Conservation (phyloP, 1,140 invertebrate genomes). For the Magallana ariakensis region DNA sequence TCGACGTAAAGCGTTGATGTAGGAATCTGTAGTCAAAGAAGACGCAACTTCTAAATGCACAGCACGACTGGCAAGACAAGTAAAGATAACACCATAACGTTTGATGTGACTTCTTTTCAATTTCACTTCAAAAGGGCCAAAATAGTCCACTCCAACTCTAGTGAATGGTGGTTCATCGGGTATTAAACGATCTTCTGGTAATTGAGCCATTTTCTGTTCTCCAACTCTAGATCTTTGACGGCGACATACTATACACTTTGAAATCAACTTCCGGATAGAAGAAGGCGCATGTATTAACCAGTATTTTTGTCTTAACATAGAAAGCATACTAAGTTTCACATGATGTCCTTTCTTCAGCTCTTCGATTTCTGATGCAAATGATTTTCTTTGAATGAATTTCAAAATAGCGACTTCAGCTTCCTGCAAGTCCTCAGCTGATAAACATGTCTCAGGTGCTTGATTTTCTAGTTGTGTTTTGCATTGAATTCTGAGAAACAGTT, state of each 20-base stretch:
- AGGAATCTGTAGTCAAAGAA: slow-evolving; percentile 38
- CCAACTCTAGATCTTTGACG: background rate
- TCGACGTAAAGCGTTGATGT: slow-evolving; percentile 54
- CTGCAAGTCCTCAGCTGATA: background rate
- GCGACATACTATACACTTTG: slow-evolving; percentile 56
- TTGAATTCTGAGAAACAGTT: background rate
- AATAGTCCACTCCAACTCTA: slow-evolving; percentile 60
- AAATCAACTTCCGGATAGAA: slow-evolving; percentile 45
- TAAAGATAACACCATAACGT: slow-evolving; percentile 64
- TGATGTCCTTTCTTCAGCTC: background rate
- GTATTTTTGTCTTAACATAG: slow-evolving; percentile 30
- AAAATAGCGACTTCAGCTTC: background rate
- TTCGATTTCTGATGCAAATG: background rate
- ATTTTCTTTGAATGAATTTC: background rate
- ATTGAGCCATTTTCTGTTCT: slow-evolving; percentile 57
- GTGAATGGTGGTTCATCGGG: slow-evolving; percentile 61
- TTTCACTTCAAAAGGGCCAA: slow-evolving; percentile 66
- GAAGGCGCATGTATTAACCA: slow-evolving; percentile 52
- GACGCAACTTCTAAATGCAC: slow-evolving; percentile 64
- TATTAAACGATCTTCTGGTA: slow-evolving; percentile 49
- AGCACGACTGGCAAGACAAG: slow-evolving; percentile 57
- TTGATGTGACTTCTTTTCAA: slow-evolving; percentile 52
- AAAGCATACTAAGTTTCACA: slow-evolving; percentile 27
- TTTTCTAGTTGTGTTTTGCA: background rate
- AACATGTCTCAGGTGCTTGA: background rate